These are phyloP conservation scores for Tauraco hartlaubi DNA, from an alignment of 2,797 vertebrate genomes.

Conservation along the genomic window DNA sequence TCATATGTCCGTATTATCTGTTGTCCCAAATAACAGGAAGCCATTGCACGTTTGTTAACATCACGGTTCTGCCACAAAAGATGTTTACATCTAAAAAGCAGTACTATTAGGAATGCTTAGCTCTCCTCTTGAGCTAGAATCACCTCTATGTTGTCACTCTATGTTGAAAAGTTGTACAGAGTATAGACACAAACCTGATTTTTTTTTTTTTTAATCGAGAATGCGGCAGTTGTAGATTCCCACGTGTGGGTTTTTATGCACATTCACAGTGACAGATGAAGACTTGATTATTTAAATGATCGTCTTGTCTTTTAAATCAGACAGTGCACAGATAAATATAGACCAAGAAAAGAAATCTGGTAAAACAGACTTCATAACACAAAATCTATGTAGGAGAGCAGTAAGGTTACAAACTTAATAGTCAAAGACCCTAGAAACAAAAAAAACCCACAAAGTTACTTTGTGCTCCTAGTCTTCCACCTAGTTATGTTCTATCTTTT, in stretches of 20 bases:
- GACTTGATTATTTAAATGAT: neutral
- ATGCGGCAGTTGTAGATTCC: neutral
- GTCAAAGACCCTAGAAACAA: neutral
- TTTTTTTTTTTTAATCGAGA: neutral
- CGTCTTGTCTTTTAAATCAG: neutral
- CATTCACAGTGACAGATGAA: neutral
- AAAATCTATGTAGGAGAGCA: neutral
- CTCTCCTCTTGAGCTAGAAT: neutral
- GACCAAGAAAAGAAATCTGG: neutral
- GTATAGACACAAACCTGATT: neutral
- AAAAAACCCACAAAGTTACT: neutral
- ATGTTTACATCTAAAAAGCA: neutral
- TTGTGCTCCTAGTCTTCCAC: neutral
- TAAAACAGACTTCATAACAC: neutral
- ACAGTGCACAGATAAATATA: neutral
- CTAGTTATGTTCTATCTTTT: neutral
- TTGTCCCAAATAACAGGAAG: neutral
- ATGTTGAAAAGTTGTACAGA: neutral
- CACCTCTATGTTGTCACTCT: neutral
- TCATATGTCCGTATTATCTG: rapidly evolving
- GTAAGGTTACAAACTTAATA: neutral
- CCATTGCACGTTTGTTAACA: neutral
- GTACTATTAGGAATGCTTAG: neutral
- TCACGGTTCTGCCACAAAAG: neutral
- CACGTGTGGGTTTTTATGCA: neutral